Conservation (phyloP, 2,888 invertebrate species). For the Caradrina clavipalpis region DNA sequence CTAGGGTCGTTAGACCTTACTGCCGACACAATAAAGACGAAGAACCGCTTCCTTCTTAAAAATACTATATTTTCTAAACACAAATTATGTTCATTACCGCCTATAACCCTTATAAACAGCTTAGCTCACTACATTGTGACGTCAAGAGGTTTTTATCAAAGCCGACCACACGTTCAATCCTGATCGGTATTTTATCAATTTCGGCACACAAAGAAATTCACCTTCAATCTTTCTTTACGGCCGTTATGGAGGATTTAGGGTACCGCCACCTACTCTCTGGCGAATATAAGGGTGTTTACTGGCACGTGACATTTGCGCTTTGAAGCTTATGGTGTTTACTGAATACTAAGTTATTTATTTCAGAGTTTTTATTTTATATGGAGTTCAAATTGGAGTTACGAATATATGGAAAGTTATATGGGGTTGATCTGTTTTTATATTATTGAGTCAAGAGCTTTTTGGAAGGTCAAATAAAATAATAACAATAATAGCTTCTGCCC, state of each 20-base stretch:
- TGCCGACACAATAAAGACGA: too few species aligned
- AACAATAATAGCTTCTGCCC: too few species aligned
- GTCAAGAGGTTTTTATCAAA: slow-evolving; percentile 56
- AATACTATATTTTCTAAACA: too few species aligned
- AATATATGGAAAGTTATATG: too few species aligned
- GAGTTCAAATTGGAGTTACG: too few species aligned
- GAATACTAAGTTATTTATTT: slow-evolving; percentile 18
- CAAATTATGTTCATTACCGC: not conserved
- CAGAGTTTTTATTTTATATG: not conserved
- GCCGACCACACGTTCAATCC: slow-evolving; percentile 49
- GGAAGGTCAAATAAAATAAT: too few species aligned
- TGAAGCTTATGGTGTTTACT: slow-evolving; percentile 16
- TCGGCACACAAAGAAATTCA: slow-evolving; percentile 69
- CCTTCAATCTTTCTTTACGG: slow-evolving; percentile 72
- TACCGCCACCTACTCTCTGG: slow-evolving; percentile 15
- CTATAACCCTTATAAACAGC: slow-evolving; percentile 20
- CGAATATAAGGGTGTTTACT: slow-evolving; percentile 34
- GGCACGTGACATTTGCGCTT: slow-evolving; percentile 12
- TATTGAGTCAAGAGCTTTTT: too few species aligned
- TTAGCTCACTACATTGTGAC: slow-evolving; percentile 8
- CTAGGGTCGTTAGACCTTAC: too few species aligned
- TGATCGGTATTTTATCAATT: slow-evolving; percentile 76
- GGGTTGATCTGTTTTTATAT: too few species aligned
- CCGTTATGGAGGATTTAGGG: slow-evolving; percentile 62
- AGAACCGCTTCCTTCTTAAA: too few species aligned